Conservation (phyloP, 2,888 invertebrate genomes). For the Thecocarcelia acutangulata region DNA sequence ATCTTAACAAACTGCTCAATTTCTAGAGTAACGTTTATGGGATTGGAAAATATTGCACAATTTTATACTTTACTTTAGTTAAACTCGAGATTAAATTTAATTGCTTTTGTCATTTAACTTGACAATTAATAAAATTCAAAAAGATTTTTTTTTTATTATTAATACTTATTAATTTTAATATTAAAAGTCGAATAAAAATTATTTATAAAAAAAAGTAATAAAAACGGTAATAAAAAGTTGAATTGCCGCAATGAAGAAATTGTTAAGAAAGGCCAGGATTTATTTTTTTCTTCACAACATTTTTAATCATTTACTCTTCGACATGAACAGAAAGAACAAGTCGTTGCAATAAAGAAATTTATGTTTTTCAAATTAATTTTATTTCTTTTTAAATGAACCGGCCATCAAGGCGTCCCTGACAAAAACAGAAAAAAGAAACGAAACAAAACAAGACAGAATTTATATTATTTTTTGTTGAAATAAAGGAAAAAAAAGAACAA, state of each 20-base stretch:
- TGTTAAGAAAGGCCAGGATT: constrained; percentile 64
- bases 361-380: constrained; percentile 1
- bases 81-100: too few relatives aligned
- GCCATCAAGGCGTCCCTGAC: background rate
- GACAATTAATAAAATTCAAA: background rate
- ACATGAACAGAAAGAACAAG: background rate
- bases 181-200: background rate
- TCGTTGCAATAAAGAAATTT: constrained; percentile 18
- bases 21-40: too few relatives aligned
- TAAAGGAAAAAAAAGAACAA: background rate
- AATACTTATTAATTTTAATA: too few relatives aligned
- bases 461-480: background rate
- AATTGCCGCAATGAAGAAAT: constrained; percentile 45
- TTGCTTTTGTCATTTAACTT: too few relatives aligned
- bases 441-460: too few relatives aligned
- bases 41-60: too few relatives aligned
- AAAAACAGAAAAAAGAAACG: background rate
- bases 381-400: background rate
- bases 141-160: too few relatives aligned
- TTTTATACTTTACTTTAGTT: too few relatives aligned
- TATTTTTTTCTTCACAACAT: constrained; percentile 6
- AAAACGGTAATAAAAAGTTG: constrained; percentile 15
- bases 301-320: background rate
- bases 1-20: too few relatives aligned
- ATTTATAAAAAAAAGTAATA: background rate